Evolutionary conservation across 2,113 vertebrate genomes (phyloP).

Genomic region (Crypturellus undulatus): DNA sequence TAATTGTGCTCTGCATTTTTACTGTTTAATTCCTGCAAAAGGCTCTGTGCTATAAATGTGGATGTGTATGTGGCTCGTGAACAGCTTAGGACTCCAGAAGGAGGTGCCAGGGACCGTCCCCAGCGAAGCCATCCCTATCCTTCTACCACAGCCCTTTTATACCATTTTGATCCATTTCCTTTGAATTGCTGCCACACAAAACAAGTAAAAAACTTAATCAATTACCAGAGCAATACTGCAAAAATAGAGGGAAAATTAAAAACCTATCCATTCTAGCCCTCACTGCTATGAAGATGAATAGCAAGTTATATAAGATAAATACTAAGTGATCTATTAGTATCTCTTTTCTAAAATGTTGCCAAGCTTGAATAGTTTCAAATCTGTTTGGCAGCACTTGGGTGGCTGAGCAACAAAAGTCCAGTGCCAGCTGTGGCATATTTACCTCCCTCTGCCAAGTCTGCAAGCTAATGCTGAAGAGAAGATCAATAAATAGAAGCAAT

Average conservation of each 20-base stretch:
- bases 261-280: not conserved
- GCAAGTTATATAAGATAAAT: not conserved
- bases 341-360: not conserved
- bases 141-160: not conserved
- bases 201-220: not conserved
- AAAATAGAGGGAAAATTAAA: not conserved
- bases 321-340: not conserved
- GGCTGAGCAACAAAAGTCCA: not conserved
- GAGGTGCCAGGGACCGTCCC: not conserved
- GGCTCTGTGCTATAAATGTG: not conserved
- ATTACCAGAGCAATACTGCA: not conserved
- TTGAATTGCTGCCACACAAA: not conserved
- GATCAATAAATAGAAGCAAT: not conserved
- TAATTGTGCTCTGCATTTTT: not conserved
- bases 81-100: not conserved
- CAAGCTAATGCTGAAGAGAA: not conserved
- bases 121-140: not conserved
- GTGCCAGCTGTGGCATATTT: not conserved
- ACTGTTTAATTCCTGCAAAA: not conserved
- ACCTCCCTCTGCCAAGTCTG: not conserved
- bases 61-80: not conserved
- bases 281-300: not conserved
- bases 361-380: not conserved
- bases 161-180: not conserved
- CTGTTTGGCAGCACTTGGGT: not conserved